A percentile compares a stretch with the other conserved stretches of the same genome.
Conservation (phyloP, 2,113 vertebrate genomes). For the Circaetus cinerascens region DNA sequence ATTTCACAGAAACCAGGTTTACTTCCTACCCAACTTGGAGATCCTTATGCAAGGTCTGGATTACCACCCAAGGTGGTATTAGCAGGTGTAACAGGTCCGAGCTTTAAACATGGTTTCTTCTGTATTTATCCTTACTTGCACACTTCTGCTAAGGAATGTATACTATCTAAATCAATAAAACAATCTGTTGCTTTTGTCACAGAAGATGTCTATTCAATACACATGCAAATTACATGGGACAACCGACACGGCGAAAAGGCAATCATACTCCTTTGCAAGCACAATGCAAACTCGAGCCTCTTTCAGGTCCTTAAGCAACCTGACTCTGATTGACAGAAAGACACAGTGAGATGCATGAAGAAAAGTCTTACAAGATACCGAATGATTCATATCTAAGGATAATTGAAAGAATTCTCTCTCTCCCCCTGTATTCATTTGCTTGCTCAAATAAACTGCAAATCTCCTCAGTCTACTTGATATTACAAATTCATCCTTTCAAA, state of each 20-base stretch:
- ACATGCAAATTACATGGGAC: not conserved
- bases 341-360: not conserved
- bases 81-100: not conserved
- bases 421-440: not conserved
- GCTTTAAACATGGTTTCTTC: not conserved
- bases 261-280: not conserved
- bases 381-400: not conserved
- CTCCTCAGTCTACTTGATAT: not conserved
- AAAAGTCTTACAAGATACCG: not conserved
- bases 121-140: not conserved
- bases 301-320: not conserved
- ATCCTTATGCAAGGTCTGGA: not conserved
- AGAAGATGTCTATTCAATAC: not conserved
- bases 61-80: not conserved
- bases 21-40: not conserved
- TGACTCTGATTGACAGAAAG: not conserved
- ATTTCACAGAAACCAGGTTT: not conserved
- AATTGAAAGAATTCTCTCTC: not conserved
- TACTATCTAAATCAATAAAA: not conserved
- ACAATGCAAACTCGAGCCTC: not conserved
- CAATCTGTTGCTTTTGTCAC: not conserved
- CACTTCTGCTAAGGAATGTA: not conserved
- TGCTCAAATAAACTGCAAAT: not conserved
- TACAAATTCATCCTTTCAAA: not conserved
- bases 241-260: fast-evolving